Base-by-base conservation (phyloP, 2,888 invertebrate species). In the Daptonema setosum region DNA sequence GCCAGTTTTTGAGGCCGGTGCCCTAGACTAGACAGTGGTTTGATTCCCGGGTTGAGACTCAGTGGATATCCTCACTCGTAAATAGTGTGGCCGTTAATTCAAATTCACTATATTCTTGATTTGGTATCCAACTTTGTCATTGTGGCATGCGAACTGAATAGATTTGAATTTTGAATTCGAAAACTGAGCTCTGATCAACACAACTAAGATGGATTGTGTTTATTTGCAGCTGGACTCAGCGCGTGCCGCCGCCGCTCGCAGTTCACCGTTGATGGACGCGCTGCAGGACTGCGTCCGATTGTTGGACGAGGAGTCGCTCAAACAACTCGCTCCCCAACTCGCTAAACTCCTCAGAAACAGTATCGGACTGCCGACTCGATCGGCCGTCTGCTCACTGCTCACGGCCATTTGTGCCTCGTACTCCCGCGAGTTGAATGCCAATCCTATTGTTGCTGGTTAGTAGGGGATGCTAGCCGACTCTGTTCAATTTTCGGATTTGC, bases 341-440 rank as follows among this genome's bases (percentile, higher is more conserved):
- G 64, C 68, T 28, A 88, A 90, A 60, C 75, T 88, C 56, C 80
- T 85, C 66, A 84, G 81, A 66, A 76, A 78, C 58, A 82, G 83
- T 1, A 80, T 85, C 0, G 85, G 83, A 62, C 78, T 88, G 51
- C 86, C 86, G 28, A 85, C 85, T 0, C 83, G 85, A 72, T 81
- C 70, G 55, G 56, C 59, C 52, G 53, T 55, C 43, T 54, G 51
- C 52, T 29, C 29, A 24, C 56, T 62, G 26, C 11, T 54, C 2
- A 35, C 26, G 1, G 41, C 17, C 22, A 2, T 55, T 2, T 29
- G 29, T 28, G 35, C 43, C 25, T 8, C n/a, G 26, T 30, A 51
- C n/a, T 35, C 22, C 14, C 47, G 48, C 28, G 28, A 45, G 29
- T 20, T 55, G 22, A 29, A 11, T 28, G 43, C n/a, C 2, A 2